phyloP scores from a whole-genome alignment of 1,140 invertebrate genomes.

The Anastatus disparis region DNA sequence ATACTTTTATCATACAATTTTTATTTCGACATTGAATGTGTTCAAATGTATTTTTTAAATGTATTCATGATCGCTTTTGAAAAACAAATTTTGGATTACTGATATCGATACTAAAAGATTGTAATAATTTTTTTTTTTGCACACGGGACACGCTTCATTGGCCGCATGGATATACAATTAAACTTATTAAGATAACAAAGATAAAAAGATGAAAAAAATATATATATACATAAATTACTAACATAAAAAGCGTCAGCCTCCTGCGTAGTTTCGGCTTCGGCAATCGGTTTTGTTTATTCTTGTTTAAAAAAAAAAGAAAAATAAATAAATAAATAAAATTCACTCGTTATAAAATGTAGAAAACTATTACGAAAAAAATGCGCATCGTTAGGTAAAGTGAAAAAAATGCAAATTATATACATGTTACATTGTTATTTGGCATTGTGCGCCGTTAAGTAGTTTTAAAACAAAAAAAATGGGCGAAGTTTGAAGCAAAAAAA shows the following conservation, averaged over 20 bases:
- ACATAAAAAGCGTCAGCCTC: slow-evolving; percentile 23
- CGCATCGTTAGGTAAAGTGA: too few relatives aligned
- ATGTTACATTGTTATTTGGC: slow-evolving; percentile 28
- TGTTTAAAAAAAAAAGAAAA: not conserved
- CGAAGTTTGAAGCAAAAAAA: slow-evolving; percentile 10
- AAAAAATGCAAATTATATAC: not conserved
- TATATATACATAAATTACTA: not conserved
- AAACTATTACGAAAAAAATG: not conserved
- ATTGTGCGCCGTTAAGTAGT: not conserved
- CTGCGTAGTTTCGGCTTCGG: slow-evolving; percentile 37
- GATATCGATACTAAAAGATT: slow-evolving; percentile 1
- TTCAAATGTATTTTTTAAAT: too few relatives aligned
- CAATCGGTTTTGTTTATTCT: slow-evolving; percentile 30
- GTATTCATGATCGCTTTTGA: too few relatives aligned
- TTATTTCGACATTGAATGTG: too few relatives aligned
- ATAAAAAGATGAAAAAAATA: not conserved
- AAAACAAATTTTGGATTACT: too few relatives aligned
- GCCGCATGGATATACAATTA: not conserved
- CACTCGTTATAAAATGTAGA: not conserved
- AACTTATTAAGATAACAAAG: not conserved
- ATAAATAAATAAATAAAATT: not conserved
- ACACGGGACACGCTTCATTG: slow-evolving; percentile 23
- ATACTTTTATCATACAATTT: too few relatives aligned
- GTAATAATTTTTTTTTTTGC: slow-evolving; percentile 5
- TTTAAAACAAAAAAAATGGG: slow-evolving; percentile 1